These are phyloP conservation scores for Orthonevra nobilis DNA, from an alignment of 2,888 invertebrate genomes.

Conservation along the genomic window DNA sequence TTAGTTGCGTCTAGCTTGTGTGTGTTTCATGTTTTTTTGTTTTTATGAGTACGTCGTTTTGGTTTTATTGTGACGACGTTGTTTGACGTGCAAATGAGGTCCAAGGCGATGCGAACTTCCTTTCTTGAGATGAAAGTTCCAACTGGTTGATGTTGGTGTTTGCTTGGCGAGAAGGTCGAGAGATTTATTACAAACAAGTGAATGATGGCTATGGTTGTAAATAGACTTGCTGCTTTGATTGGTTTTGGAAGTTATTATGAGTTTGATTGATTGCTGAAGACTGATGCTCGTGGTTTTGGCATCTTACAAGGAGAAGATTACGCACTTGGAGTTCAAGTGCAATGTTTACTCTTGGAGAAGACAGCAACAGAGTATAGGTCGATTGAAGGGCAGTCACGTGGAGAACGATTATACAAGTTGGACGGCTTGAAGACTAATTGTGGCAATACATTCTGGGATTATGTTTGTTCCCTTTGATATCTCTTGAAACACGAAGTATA, in stretches of 20 bases:
- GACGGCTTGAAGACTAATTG: conserved; percentile 17
- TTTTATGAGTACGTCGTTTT: neutral
- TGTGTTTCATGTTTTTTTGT: neutral
- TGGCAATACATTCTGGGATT: conserved; percentile 8
- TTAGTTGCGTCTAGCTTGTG: neutral
- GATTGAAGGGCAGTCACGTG: conserved; percentile 2
- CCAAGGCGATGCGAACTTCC: conserved; percentile 46
- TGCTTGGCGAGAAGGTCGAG: conserved; percentile 27
- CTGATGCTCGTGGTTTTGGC: neutral
- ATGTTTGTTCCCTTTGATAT: no score
- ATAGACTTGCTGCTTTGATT: conserved; percentile 4
- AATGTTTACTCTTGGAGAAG: neutral
- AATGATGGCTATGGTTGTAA: conserved; percentile 15
- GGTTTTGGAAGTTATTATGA: conserved; percentile 18
- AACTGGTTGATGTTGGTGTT: neutral
- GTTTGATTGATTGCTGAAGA: conserved; percentile 33
- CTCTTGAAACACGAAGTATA: no score
- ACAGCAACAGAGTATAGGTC: neutral
- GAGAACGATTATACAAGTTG: no score
- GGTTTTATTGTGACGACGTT: conserved; percentile 14
- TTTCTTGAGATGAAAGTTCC: conserved; percentile 29
- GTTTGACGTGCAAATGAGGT: conserved; percentile 54
- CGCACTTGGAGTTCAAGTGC: conserved; percentile 6
- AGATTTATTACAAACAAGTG: conserved; percentile 31
- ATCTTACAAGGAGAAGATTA: neutral